These are phyloP conservation scores for Protobothrops mucrosquamatus DNA, from an alignment of 2,113 vertebrate species.

Conservation along the genomic window DNA sequence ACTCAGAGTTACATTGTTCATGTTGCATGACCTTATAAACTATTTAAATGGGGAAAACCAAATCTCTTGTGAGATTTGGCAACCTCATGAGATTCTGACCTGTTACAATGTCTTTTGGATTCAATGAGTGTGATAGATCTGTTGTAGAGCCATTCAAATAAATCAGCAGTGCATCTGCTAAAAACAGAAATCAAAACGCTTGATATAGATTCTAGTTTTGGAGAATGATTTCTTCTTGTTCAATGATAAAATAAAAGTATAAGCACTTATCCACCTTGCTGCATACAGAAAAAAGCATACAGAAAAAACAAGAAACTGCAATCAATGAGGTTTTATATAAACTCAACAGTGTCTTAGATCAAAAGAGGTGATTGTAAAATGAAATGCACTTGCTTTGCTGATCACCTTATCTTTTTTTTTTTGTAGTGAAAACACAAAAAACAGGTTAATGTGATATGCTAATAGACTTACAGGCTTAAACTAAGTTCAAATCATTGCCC, in stretches of 20 bases:
- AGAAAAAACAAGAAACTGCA: background rate
- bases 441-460: background rate
- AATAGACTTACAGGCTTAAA: background rate
- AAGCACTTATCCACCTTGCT: background rate
- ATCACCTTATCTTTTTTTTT: background rate
- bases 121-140: background rate
- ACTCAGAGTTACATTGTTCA: background rate
- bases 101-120: background rate
- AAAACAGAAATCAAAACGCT: background rate
- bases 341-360: background rate
- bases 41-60: background rate
- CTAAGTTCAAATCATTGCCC: background rate
- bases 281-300: background rate
- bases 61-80: background rate
- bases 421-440: background rate
- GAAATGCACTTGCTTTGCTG: background rate
- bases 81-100: background rate
- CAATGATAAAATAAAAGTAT: background rate
- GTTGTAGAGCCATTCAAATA: background rate
- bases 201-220: background rate
- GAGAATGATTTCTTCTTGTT: background rate
- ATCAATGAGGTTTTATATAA: background rate
- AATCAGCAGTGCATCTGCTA: background rate
- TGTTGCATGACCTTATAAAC: background rate
- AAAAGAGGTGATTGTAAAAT: background rate